Base-by-base conservation (phyloP, 2,113 vertebrate species). In the Rhinolophus ferrumequinum region DNA sequence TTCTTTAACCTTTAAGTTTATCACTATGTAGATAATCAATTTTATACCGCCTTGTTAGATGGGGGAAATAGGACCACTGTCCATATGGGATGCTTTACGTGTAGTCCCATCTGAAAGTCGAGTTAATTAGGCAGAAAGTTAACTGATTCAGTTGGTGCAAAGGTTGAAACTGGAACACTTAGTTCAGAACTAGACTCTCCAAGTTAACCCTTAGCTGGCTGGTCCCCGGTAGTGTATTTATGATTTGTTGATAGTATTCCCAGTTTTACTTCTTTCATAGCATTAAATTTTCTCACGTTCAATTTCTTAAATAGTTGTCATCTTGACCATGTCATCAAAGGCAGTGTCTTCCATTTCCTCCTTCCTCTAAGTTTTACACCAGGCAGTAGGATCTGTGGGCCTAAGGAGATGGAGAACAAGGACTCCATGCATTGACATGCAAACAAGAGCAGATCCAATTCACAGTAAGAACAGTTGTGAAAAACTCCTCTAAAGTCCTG, bases 61-160 rank as follows among this genome's bases (percentile, higher is more conserved):
- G n/a, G 35, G 52, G n/a, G 33, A 92, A 96, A 64, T 54, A 88
- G 41, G 35, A 41, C 13, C 3, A 22, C 64, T 70, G 79, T 66
- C 94, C 91, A 87, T 19, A 70, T 85, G 79, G 33, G 60, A 14
- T 52, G 30, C 72, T 86, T 92, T 56, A 26, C 10, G 2, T 47
- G 9, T 15, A 86, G 81, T 79, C 21, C 3, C 66, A 75, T 77
- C 24, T 81, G 91, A 95, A 89, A 89, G 30, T 64, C 22, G 2
- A 62, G 86, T 91, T 96, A 94, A 93, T 87, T 76, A 94, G 72
- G 91, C 88, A 92, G 93, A 95, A 97, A 93, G 69, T 64, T 94
- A 86, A 94, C 52, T 52, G 62, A 81, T 79, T 89, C 3, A 7
- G 58, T 44, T 5, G 3, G 93, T 81, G 66, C 93, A 96, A 97